phyloP scores from a whole-genome alignment of 2,888 invertebrate genomes.

The Mongoloraphidia duomilia region DNA sequence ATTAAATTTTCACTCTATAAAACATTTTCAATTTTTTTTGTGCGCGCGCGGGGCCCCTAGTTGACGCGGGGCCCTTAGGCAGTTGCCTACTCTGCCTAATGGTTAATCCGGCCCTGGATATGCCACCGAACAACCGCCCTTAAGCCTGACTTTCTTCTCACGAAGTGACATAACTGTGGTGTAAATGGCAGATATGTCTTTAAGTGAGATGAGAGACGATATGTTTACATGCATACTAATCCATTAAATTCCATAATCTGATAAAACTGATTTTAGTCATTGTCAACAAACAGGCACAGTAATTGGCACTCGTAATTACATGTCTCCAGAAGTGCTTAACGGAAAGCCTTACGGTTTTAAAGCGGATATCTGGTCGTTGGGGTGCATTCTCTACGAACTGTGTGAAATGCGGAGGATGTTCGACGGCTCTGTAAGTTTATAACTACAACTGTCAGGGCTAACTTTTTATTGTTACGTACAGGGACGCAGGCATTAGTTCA shows the following conservation, averaged over 20 bases:
- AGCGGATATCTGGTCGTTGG: constrained; percentile 77
- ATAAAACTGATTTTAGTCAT: constrained; percentile 6
- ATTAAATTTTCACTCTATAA: no score
- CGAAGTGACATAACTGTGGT: no score
- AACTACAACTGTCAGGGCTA: not conserved
- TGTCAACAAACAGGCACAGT: constrained; percentile 45
- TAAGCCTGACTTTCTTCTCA: no score
- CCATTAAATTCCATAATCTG: no score
- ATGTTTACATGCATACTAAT: not conserved
- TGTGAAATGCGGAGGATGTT: constrained; percentile 60
- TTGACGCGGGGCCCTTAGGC: no score
- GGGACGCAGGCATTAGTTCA: not conserved
- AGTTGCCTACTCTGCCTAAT: no score
- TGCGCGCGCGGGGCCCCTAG: no score
- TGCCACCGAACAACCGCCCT: no score
- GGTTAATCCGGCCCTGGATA: no score
- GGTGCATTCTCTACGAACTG: constrained; percentile 71
- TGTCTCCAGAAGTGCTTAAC: constrained; percentile 73
- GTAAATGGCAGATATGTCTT: no score
- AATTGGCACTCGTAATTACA: constrained; percentile 69
- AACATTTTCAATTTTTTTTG: no score
- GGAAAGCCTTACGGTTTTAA: constrained; percentile 62
- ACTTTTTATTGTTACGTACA: not conserved
- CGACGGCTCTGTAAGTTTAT: constrained; percentile 45
- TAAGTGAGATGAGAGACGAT: no score